A percentile compares a stretch with the other conserved stretches of the same genome.
Evolutionary conservation across 2,797 vertebrate genomes (phyloP).

Genomic region (Enteromius anoplus): DNA sequence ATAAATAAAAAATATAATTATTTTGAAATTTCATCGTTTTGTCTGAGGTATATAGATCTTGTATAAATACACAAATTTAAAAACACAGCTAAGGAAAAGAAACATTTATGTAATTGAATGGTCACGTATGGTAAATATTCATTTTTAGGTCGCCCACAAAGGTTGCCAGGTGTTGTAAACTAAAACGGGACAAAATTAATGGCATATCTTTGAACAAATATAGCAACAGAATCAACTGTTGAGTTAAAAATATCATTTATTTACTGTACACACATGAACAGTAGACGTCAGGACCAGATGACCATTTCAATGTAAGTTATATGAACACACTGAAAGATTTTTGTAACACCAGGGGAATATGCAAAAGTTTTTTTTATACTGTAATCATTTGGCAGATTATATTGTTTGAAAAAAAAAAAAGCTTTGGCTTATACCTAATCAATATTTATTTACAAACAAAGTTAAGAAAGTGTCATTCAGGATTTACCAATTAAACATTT

Average conservation of each 20-base stretch:
- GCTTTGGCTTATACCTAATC: background rate
- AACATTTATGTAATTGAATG: background rate
- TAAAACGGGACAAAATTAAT: background rate
- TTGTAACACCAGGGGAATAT: too few relatives aligned
- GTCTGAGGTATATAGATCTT: background rate
- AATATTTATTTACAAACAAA: background rate
- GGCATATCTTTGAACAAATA: background rate
- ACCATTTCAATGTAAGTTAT: too few relatives aligned
- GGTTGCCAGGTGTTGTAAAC: background rate
- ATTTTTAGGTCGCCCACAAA: background rate
- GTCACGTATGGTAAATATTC: background rate
- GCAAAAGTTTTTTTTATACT: background rate
- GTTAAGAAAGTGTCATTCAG: background rate
- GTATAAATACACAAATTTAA: background rate
- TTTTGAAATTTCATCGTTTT: background rate
- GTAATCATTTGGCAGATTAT: background rate
- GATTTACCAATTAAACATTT: background rate
- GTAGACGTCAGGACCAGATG: background rate
- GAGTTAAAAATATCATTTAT: background rate
- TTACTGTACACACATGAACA: background rate
- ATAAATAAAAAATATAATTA: slow-evolving; percentile 13
- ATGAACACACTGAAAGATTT: too few relatives aligned
- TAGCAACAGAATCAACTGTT: background rate
- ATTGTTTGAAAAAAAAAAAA: background rate
- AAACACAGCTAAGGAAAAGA: background rate